Conservation (phyloP, 2,797 vertebrate species). For the Anas flavirostris region DNA sequence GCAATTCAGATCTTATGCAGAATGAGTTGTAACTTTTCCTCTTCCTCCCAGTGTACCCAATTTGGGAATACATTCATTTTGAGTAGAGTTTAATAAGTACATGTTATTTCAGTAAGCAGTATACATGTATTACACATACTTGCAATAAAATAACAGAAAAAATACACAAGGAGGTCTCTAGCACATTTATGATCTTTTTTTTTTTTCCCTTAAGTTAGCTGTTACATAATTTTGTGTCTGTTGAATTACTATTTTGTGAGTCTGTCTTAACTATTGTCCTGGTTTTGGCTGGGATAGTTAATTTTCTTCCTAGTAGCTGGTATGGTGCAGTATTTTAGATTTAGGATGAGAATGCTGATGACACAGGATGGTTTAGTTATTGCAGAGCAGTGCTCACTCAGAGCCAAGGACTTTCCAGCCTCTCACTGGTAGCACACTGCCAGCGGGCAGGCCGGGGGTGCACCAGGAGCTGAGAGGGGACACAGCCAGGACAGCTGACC, state of each 20-base stretch:
- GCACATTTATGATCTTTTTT: neutral
- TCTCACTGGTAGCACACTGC: too few species aligned
- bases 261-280: neutral
- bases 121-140: neutral
- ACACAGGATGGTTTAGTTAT: too few species aligned
- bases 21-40: neutral
- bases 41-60: neutral
- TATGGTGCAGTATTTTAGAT: too few species aligned
- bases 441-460: too few species aligned
- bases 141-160: neutral
- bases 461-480: too few species aligned
- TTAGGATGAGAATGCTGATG: too few species aligned
- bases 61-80: neutral
- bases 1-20: neutral
- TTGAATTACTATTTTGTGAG: neutral
- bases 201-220: neutral
- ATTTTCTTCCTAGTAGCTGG: too few species aligned
- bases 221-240: neutral
- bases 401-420: too few species aligned
- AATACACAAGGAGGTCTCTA: neutral
- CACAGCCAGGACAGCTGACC: too few species aligned
- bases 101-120: neutral
- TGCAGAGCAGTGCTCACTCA: too few species aligned
- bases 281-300: too few species aligned
- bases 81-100: neutral